Base-by-base conservation (phyloP, 2,888 invertebrate genomes). In the Mythimna vitellina region DNA sequence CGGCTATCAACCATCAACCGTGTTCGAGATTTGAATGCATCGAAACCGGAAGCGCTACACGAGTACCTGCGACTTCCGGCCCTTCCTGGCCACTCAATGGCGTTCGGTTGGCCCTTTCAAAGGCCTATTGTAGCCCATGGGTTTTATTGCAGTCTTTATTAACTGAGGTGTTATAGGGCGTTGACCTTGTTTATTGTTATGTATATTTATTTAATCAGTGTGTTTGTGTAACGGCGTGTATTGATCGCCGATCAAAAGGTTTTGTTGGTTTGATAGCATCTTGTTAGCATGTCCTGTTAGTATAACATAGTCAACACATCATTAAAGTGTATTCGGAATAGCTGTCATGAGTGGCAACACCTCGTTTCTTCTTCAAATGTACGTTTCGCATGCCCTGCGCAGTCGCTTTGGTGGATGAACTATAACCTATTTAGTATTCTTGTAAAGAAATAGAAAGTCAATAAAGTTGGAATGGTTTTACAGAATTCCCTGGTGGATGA, bases 51-150 rank as follows among this genome's bases (percentile, higher is more conserved):
- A 90, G 80, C 79, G 84, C 85, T 90, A 88, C 90, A 89, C 89
- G 90, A 84, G 85, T 90, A 88, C 91, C 89, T 90, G 91, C 73
- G 85, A 87, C 86, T 89, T 92, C 91, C 92, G 89, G 89, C 79
- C 85, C 83, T 87, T 84, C 88, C 84, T 81, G 84, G 57, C 72
- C 51, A 49, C 73, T 81, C 76, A 77, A 82, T 82, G 71, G 76
- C 66, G 78, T 66, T 76, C 61, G 78, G 83, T 87, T 86, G 73
- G 76, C 85, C 86, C 81, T 88, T 85, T 87, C 53, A 83, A 88
- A 86, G 78, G 83, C 80, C 83, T 74, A 84, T 81, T 83, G 84
- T 80, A 17, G 67, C 64, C 67, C 25, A 49, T 69, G 71, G 58
- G 73, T 79, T 80, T 84, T 83, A 84, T 77, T 73, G 54, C 61